Evolutionary conservation across 2,888 invertebrate species (phyloP), one percentile per base, ranked within the genome.

Genomic region (Euplagia quadripunctaria): DNA sequence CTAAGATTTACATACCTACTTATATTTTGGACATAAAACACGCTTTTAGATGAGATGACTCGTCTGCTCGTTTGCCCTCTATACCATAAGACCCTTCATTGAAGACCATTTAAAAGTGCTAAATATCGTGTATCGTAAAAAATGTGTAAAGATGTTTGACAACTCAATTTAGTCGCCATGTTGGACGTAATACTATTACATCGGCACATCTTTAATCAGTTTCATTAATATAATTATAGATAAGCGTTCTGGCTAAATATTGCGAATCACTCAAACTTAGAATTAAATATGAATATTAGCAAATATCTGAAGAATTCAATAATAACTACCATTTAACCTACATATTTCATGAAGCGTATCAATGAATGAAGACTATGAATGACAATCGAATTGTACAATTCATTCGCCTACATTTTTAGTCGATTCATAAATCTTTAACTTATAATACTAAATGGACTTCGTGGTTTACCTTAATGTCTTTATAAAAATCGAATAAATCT

Each of bases 401-500:
- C 78, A 79, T 76, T 82, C 71, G 64, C 73, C 41, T 61, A 72
- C 5, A 55, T 77, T 74, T 74, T 71, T 73, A 79, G 65, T 79
- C 71, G 76, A 81, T 84, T 82, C 75, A 86, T 83, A 83, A 86
- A 84, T 84, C 82, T 85, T 77, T 65, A 55, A 61, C 68, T 65
- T 81, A 82, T 79, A 83, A 85, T 78, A 76, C 77, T 79, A 75
- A 81, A 72, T 79, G 63, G 64, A 84, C 71, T 79, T 74, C 68
- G 80, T 75, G 81, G 77, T 83, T 83, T 82, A 80, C 86, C 87
- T 87, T 88, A 87, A 90, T 90, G 85, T 92, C 93, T 92, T 88
- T 92, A 93, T 93, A 83, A 93, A 92, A 92, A 85, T 90, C 91
- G 77, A 90, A 93, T 94, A 93, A 94, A 94, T 94, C 93, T 93